Evolutionary conservation across 2,888 invertebrate genomes (phyloP), one percentile per base, ranked within the genome.

Genomic region (Cyaniris semiargus): DNA sequence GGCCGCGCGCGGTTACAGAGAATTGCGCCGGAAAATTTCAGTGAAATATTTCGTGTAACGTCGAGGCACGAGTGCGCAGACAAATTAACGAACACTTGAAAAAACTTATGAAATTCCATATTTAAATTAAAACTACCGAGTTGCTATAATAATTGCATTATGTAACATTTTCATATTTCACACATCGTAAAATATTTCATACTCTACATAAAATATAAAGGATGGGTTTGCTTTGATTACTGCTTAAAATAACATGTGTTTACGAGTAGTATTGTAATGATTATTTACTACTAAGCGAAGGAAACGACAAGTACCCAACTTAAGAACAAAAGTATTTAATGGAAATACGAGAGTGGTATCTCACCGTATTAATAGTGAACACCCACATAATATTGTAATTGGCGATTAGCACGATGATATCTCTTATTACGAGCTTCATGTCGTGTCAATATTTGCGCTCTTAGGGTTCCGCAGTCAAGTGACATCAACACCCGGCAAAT

Each of bases 41-140:
- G 60, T 60, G 78, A 78, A 80, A 80, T 78, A 78, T 80, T 80
- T 79, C 70, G 78, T 76, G 44, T 34, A 75, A 27, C 60, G 60
- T 23, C 60, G 60, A 58, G 58, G 21, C 58, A 21, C 21, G 58
- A 60, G 60, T 13, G 60, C 23, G 60, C 60, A 60, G 60, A 23
- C 23, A 60, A 60, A 60, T 13, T 60, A 60, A 60, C 23, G 23
- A 60, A 60, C 60, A 23, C 60, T 60, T 60, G 60, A 21, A 23
- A 60, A 23, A 13, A 60, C 60, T 60, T 60, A 60, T 23, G 13
- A 60, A 21, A 23, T 60, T 60, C 23, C 23, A 60, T 60, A 60
- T 60, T 60, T 60, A 13, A 60, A 60, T 23, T 60, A 23, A 60
- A 60, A 60, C 23, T 60, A 21, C 58, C 21, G 8, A 7, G 21